These are phyloP conservation scores for Watsonalla cultraria DNA, from an alignment of 2,888 invertebrate species.

Conservation along the genomic window DNA sequence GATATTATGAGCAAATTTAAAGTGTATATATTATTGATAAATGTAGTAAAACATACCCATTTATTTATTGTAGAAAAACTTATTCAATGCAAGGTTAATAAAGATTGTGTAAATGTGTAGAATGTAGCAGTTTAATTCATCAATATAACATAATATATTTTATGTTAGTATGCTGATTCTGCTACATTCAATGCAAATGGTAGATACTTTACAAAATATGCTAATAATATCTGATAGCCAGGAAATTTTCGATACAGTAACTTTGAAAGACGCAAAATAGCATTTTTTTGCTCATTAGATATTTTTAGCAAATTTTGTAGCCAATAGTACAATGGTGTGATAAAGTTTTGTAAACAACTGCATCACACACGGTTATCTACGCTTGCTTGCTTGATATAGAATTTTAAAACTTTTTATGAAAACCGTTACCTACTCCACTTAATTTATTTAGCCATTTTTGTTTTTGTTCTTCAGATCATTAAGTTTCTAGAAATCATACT, in stretches of 20 bases:
- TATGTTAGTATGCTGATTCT: not conserved
- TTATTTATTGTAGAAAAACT: not conserved
- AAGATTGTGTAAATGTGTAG: not conserved
- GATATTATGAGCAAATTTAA: not conserved
- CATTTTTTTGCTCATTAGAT: not conserved
- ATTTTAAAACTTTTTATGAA: no score
- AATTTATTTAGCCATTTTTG: no score
- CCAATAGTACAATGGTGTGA: not conserved
- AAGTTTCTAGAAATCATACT: no score
- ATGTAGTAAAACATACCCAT: slow-evolving; percentile 1
- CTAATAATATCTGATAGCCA: not conserved
- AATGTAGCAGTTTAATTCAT: not conserved
- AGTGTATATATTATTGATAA: slow-evolving; percentile 3
- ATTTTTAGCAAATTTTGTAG: not conserved
- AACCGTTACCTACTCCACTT: not conserved
- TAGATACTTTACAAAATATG: not conserved
- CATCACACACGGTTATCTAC: not conserved
- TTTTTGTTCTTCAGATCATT: no score
- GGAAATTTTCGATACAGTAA: no score
- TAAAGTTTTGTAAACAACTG: not conserved
- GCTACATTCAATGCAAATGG: not conserved
- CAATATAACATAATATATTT: no score
- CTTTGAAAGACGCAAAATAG: no score
- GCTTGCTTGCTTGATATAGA: not conserved
- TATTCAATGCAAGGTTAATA: not conserved